Evolutionary conservation across 2,113 vertebrate genomes (phyloP), one percentile per base, ranked within the genome.

Genomic region (Psettodes erumei): DNA sequence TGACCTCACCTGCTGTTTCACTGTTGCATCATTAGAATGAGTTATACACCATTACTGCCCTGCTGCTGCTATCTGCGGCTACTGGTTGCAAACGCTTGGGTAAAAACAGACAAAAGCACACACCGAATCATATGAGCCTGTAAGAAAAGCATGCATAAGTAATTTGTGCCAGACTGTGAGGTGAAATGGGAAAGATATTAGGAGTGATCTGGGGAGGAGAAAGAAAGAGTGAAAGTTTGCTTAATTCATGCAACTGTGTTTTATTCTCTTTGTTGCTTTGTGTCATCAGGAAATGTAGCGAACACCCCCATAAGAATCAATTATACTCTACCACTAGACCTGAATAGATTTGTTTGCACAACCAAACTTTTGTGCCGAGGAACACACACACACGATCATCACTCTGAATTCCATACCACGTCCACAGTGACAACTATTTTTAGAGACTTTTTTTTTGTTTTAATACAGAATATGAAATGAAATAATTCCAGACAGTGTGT

Each of bases 1-100:
- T 90, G 90, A 89, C 87, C 86, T 89, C 70, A 90, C 77, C 79
- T 78, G 84, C 88, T 84, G 86, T 83, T 84, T 87, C 66, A 63
- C 82, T 70, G 69, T 75, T 81, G 69, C 79, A 81, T 84, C 87
- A 83, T 89, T 87, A 85, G 60, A 62, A 72, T 89, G 85, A 87
- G 79, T 88, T 85, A 86, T 83, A 75, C 79, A 82, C 81, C 81
- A 79, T 86, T 71, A 89, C 59, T 69, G 59, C 58, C 65, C 59
- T 80, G 77, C 74, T 67, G 63, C 45, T 65, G 61, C 70, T 77
- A 69, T 83, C 81, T 61, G 16, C 38, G 65, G 66, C 67, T 65
- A 66, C 65, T 30, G 71, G 43, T 59, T 73, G 58, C 64, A 70
- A 73, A 77, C 66, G 51, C 16, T n/a, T n/a, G n/a, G n/a, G n/a